Base-by-base conservation (phyloP, 30 jellyfish, hydroid and myxozoan species). In the Aurelia sp. region DNA sequence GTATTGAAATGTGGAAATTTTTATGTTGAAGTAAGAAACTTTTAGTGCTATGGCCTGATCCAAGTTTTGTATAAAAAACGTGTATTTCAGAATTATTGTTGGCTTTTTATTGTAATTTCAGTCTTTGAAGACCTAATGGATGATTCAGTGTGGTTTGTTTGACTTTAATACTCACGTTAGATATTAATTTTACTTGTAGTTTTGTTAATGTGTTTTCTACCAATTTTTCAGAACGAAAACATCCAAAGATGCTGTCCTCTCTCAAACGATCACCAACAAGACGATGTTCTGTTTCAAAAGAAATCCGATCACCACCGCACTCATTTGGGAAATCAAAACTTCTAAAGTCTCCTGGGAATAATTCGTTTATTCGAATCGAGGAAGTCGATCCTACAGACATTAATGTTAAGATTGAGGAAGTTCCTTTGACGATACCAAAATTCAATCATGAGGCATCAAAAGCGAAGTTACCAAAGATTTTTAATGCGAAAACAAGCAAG, bases 381-480 rank as follows among this genome's bases (percentile, higher is more conserved):
- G 98, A 93, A 61, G 92, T 93, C 4, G 92, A 93, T 72, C 98
- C 97, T 9, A 76, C 90, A 11, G 98, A 93, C 71, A 76, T 85
- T 21, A 93, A 77, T 67, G 98, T 93, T 3, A 93, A 93, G 62
- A 93, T 93, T 72, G 98, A 93, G 74, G 98, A 93, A 81, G 98
- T 84, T 1, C 98, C 98, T 22, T 63, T 93, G 66, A 87, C 96
- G 52, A 87, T 93, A 52, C 98, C 98, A 10, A 94, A 81, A 33
- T 82, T 87, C 35, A 91, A 82, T 50, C 91, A 81, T 57, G 74
- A 86, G 44, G 89, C 94, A 21, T 44, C 55, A 9, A 91, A 91
- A 72, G 92, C 79, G 27, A 91, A 82, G 57, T 76, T 92, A 15
- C 97, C 97, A 20, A 92, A 92, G 70, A 80, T 76, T 31, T 24